Base-by-base conservation (phyloP, 1,140 invertebrate genomes). In the Plectrocnemia conspersa region DNA sequence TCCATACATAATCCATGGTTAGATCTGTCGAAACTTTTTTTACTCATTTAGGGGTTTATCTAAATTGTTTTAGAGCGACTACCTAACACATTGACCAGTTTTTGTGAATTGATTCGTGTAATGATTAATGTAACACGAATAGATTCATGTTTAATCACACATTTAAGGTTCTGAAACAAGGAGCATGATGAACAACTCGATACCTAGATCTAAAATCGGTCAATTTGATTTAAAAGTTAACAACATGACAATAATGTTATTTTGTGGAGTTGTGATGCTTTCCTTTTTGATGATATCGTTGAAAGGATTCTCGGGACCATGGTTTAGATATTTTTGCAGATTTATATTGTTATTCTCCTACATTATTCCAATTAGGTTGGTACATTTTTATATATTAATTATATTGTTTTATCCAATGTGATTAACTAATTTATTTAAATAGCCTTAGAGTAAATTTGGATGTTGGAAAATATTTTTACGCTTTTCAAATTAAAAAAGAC, bases 331-430 rank as follows among this genome's bases (percentile, higher is more conserved):
- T 69, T 83, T 97, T 76, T 97, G 98, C 73, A 79, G 97, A 65
- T 99, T 98, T 68, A 84, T 98, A 48, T 77, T 99, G 6, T 80
- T 99, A 0, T 99, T 99, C 74, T 98, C 96, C 0, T 99, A 99
- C 73, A 98, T 99, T 53, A 98, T 99, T 68, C 97, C 97, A 11
- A 96, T 99, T 58, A 93, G 88, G 85, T 89, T 64, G 80, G 64
- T 42, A 61, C 33, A 15, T 13, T 49, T 33, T 5, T 22, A 7
- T 33, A 49, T 3, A 27, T 25, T 32, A 46, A 32, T 4, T 13
- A 22, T 32, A 13, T n/a, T 24, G 23, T 44, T 9, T 25, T 9
- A 27, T 27, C n/a, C n/a, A 27, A 3, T 46, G 4, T 9, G 24
- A 47, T 15, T 19, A 3, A 25, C 13, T 25, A 10, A 13, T 55